Percentiles rank a stretch among this genome's conserved stretches.
phyloP scores from a whole-genome alignment of 2,797 vertebrate genomes.

The Urosaurus nigricauda region DNA sequence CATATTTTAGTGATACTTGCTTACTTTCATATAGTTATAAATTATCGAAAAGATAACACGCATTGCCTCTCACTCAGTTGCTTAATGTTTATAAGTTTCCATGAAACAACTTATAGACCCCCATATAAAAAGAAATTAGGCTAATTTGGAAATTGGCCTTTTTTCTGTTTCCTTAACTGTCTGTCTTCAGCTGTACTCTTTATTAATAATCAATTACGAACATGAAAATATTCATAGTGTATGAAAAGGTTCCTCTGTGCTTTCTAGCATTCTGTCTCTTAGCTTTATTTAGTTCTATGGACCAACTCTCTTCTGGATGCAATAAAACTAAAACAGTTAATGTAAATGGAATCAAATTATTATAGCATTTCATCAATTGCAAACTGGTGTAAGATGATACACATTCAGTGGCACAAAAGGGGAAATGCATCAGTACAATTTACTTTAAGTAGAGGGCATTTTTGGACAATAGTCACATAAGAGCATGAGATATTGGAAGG shows the following conservation, averaged over 20 bases:
- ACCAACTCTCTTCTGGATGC: background rate
- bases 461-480: background rate
- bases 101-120: slow-evolving; percentile 48
- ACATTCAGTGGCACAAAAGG: background rate
- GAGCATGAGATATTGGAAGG: background rate
- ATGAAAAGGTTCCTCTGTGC: slow-evolving; percentile 2
- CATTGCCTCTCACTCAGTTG: slow-evolving; percentile 41
- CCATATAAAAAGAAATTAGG: slow-evolving; percentile 50
- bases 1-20: slow-evolving; percentile 35
- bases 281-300: slow-evolving; percentile 28
- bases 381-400: background rate
- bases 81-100: slow-evolving; percentile 57
- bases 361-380: background rate
- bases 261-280: background rate
- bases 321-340: background rate
- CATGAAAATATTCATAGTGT: slow-evolving; percentile 36
- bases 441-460: background rate
- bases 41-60: slow-evolving; percentile 48
- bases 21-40: slow-evolving; percentile 39
- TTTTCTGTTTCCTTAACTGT: slow-evolving; percentile 15
- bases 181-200: slow-evolving; percentile 57
- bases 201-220: background rate
- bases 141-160: slow-evolving; percentile 42
- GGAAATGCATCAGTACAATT: background rate
- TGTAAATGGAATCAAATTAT: background rate